These are phyloP conservation scores for Axea sp. DNA, from an alignment of 2,888 invertebrate genomes.

Conservation along the genomic window DNA sequence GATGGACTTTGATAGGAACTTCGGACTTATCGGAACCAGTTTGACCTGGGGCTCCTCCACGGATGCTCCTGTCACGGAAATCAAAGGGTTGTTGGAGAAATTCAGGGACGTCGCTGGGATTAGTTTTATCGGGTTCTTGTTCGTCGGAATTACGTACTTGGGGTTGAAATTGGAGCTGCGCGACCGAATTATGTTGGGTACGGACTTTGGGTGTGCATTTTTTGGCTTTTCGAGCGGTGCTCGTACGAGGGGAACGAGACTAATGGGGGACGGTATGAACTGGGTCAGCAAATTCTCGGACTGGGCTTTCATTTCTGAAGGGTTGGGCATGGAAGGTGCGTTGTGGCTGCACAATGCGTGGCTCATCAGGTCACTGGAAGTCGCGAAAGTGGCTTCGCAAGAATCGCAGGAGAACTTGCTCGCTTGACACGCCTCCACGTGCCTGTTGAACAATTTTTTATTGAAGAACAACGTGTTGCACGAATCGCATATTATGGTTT, in stretches of 20 bases:
- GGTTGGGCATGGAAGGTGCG: too few species aligned
- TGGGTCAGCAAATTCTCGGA: conserved; percentile 3
- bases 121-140: conserved; percentile 27
- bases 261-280: conserved; percentile 1
- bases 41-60: conserved; percentile 14
- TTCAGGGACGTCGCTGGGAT: conserved; percentile 35
- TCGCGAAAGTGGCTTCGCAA: conserved; percentile 60
- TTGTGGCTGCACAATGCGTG: conserved; percentile 61
- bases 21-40: conserved; percentile 22
- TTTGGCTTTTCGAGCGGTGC: conserved; percentile 26
- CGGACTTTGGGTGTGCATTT: conserved; percentile 15
- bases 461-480: conserved; percentile 64
- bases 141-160: conserved; percentile 23
- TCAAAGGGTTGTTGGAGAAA: conserved; percentile 12
- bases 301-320: too few species aligned
- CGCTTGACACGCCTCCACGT: conserved; percentile 62
- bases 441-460: conserved; percentile 63
- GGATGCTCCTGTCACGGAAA: conserved; percentile 3
- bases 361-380: conserved; percentile 52
- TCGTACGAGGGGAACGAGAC: conserved; percentile 8
- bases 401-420: conserved; percentile 60
- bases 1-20: conserved; percentile 24
- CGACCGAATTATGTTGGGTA: conserved; percentile 47
- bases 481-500: conserved; percentile 65
- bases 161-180: conserved; percentile 6